Evolutionary conservation across 2,888 invertebrate genomes (phyloP).

Genomic region (Keiferia lycopersicella): DNA sequence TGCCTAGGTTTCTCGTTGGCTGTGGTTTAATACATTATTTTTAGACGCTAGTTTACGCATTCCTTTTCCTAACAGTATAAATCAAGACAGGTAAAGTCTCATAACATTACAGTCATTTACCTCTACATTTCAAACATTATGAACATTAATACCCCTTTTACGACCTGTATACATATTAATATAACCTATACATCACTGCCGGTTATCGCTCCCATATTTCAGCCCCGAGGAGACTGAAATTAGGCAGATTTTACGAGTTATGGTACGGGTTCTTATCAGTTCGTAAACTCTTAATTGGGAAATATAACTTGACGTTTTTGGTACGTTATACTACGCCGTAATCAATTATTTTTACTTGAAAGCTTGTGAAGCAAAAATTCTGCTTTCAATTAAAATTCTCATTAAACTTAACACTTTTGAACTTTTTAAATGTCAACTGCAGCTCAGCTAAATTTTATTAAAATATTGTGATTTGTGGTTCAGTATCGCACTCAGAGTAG

Average conservation of each 20-base stretch:
- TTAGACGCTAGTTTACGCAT: too few relatives aligned
- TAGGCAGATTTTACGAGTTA: conserved; percentile 22
- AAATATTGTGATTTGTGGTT: too few relatives aligned
- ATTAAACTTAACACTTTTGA: conserved; percentile 2
- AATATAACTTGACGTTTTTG: neutral
- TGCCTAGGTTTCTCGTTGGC: too few relatives aligned
- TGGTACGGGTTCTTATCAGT: conserved; percentile 15
- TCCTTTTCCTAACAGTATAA: too few relatives aligned
- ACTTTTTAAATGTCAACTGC: neutral
- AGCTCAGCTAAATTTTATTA: neutral
- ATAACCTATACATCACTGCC: neutral
- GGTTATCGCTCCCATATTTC: conserved; percentile 19
- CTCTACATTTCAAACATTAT: neutral
- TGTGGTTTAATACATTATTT: too few relatives aligned
- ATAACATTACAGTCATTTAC: neutral
- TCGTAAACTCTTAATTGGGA: conserved; percentile 10
- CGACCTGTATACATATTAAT: neutral
- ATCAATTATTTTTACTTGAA: neutral
- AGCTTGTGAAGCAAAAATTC: neutral
- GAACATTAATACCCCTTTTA: conserved; percentile 4
- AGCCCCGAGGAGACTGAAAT: conserved; percentile 17
- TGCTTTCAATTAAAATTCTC: conserved; percentile 10
- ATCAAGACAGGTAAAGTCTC: too few relatives aligned
- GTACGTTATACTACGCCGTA: neutral
- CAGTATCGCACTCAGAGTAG: too few relatives aligned